Conservation (phyloP, 2,888 invertebrate genomes). For the Sphaerophoria rueppellii region DNA sequence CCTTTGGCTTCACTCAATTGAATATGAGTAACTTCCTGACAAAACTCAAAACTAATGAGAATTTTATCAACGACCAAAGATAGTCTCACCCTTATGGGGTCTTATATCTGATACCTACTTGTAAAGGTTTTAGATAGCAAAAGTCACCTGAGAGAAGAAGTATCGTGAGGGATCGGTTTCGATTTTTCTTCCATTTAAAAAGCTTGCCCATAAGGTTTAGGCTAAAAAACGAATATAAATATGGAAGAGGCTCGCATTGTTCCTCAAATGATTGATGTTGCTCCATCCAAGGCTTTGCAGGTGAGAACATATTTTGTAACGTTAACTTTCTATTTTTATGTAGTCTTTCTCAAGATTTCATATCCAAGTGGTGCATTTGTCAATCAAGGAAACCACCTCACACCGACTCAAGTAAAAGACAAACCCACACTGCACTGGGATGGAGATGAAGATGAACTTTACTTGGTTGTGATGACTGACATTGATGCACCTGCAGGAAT, state of each 20-base stretch:
- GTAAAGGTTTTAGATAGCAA: no score
- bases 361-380: conserved; percentile 82
- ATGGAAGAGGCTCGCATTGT: conserved; percentile 71
- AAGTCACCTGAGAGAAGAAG: no score
- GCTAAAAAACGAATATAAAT: neutral
- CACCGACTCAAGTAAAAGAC: conserved; percentile 90
- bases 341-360: neutral
- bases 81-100: no score
- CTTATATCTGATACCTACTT: no score
- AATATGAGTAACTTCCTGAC: no score
- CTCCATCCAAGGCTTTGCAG: conserved; percentile 75
- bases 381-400: conserved; percentile 87
- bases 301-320: conserved; percentile 74
- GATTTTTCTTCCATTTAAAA: neutral
- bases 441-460: conserved; percentile 84
- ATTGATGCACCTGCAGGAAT: conserved; percentile 88
- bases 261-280: conserved; percentile 69
- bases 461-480: conserved; percentile 93
- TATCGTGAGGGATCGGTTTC: neutral
- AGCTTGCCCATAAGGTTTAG: no score
- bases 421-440: conserved; percentile 88
- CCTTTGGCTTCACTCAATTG: no score
- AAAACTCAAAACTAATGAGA: no score
- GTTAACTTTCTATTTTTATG: neutral
- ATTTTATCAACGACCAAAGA: no score